Percentiles rank a stretch among this genome's conserved stretches.
These are phyloP conservation scores for Dipodomys spectabilis DNA, from an alignment of 2,113 vertebrate species.

Conservation along the genomic window DNA sequence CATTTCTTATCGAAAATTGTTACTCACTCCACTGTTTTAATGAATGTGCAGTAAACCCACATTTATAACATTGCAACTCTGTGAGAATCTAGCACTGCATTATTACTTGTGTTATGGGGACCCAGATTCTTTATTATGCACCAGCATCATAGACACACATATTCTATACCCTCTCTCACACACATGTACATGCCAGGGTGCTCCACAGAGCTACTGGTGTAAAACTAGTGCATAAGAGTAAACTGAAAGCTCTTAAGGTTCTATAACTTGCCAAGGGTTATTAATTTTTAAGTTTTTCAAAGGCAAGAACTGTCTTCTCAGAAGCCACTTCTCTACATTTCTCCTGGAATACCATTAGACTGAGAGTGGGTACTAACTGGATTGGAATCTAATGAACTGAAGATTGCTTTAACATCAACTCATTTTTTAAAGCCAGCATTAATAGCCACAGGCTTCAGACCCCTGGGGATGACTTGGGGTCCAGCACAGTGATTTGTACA, in stretches of 20 bases:
- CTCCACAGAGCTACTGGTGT: not conserved
- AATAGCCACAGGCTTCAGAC: not conserved
- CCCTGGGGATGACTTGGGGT: not conserved
- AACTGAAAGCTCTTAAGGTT: not conserved
- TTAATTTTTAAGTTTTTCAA: conserved; percentile 32
- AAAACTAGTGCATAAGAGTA: not conserved
- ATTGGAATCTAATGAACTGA: conserved; percentile 57
- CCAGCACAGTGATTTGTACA: not conserved
- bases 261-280: not conserved
- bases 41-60: not conserved
- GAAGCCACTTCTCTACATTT: not conserved
- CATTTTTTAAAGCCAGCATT: not conserved
- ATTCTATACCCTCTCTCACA: no score
- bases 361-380: not conserved
- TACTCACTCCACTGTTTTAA: not conserved
- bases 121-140: not conserved
- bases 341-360: conserved; percentile 22
- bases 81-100: not conserved
- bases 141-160: not conserved
- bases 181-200: not conserved
- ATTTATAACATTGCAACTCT: not conserved
- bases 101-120: not conserved
- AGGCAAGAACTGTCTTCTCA: not conserved
- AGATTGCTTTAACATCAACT: conserved; percentile 35
- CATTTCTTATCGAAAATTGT: no score